Base-by-base conservation (phyloP, 2,797 vertebrate species). In the Sebastiscus albofasciatus region DNA sequence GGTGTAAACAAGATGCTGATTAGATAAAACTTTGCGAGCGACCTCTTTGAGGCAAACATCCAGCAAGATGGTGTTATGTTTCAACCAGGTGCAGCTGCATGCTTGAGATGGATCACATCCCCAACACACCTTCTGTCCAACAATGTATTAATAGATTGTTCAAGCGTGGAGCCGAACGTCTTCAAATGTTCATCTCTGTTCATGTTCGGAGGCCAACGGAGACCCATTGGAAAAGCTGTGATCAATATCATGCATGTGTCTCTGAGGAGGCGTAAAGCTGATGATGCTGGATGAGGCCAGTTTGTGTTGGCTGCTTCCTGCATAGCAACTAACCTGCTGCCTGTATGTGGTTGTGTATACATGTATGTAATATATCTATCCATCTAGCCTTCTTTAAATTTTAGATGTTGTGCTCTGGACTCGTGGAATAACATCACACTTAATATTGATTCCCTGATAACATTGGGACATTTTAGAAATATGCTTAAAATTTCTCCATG, bases 241-340 rank as follows among this genome's bases (percentile, higher is more conserved):
- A 90, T 90, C 89, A 52, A 83, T 89, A 91, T 24, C 42, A 14
- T 14, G 26, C 58, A 36, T 11, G 69, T 24, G 65, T 82, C 80
- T 83, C 89, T 14, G 3, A 31, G 77, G 78, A 82, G 36, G 29
- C 8, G 1, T 69, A n/a, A 65, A 66, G 64, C 22, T 76, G 78
- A 82, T 72, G 59, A 74, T 76, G 76, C 77, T 9, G 67, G 33
- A 73, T 70, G 61, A 68, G 60, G 18, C 67, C 72, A 22, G 68
- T 72, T 72, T 59, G 73, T 65, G 73, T 69, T 49, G 3, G 33
- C 56, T 61, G 69, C 79, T 31, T 71, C 76, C 72, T 75, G 77
- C 79, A 78, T 59, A 52, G 29, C 64, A 73, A 75, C 34, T 34
- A 24, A 72, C 39, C 3, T 55, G 14, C 31, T 71, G 31, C 18